These are phyloP conservation scores for Tarsius wallacei DNA, from an alignment of 2,797 vertebrate species.

Conservation along the genomic window DNA sequence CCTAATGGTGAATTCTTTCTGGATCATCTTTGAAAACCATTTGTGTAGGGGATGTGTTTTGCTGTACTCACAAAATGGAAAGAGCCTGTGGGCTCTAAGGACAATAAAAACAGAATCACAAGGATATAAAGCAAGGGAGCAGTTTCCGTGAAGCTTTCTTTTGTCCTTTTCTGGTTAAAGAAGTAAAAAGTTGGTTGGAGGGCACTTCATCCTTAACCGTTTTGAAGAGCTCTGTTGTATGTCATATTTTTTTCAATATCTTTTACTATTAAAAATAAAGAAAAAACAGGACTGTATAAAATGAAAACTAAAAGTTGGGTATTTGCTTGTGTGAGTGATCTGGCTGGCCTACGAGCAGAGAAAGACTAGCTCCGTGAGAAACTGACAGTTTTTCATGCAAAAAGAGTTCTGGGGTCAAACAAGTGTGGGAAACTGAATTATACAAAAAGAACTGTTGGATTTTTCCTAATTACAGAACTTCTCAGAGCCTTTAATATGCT, in stretches of 20 bases:
- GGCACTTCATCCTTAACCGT: background rate
- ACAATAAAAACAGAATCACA: constrained; percentile 15
- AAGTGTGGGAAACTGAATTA: constrained; percentile 17
- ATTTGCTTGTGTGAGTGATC: background rate
- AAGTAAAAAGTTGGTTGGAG: background rate
- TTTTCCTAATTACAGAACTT: constrained; percentile 37
- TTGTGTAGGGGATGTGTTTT: background rate
- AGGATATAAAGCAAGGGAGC: background rate
- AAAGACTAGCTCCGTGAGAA: constrained; percentile 1
- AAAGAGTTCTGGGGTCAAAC: constrained; percentile 37
- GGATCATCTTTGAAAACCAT: constrained; percentile 7
- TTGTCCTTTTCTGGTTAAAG: background rate
- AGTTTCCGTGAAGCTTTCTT: background rate
- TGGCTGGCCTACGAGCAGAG: background rate
- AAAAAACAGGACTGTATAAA: background rate
- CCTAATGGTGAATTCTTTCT: background rate
- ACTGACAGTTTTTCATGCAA: background rate
- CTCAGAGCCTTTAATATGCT: constrained; percentile 10
- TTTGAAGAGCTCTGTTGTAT: background rate
- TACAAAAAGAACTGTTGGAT: background rate
- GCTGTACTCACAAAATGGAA: constrained; percentile 30
- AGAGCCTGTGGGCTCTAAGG: constrained; percentile 27
- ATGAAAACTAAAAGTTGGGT: constrained; percentile 4
- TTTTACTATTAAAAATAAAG: background rate
- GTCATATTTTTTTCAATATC: background rate